Base-by-base conservation (phyloP, 2,797 vertebrate species). In the Anguilla pacifica region DNA sequence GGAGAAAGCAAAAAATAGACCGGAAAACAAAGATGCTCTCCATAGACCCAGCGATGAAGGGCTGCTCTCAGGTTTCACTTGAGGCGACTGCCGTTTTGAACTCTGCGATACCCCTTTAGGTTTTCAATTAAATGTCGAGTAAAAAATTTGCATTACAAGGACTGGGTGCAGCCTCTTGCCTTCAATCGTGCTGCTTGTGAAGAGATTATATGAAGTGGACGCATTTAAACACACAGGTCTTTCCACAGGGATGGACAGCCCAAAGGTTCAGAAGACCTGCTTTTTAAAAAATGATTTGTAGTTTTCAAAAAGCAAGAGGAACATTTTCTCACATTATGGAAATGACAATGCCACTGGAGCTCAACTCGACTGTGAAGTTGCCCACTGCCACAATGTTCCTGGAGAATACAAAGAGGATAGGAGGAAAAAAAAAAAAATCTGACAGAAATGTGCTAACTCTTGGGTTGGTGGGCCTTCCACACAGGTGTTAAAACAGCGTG, bases 371-470 rank as follows among this genome's bases (percentile, higher is more conserved):
- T 92, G 90, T 87, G 92, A 91, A 93, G 91, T 90, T 86, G 87
- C 90, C 70, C 84, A 86, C 77, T 19, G 67, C 86, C 89, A 91
- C 91, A 93, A 91, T 35, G 91, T 92, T 94, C 89, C 82, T 49
- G 64, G 85, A 19, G 55, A n/a, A 9, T 9, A 22, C n/a, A 35
- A 72, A 25, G 39, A 61, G 46, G 31, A 46, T 25, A 35, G 7
- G 28, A 85, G 81, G 39, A 89, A 83, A 85, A 70, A 89, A 95
- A 94, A 96, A 57, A 57, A 13, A 15, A 17, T 95, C 94, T 96
- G 94, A 92, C 92, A 95, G 90, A 91, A 91, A 94, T 96, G 95
- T 94, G 88, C 90, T 91, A 91, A 95, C 92, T 90, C 64, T 92
- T 92, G 86, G 84, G 94, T 90, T 90, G 93, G 95, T 91, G 91